Evolutionary conservation across 2,888 invertebrate species (phyloP).

Genomic region (Meganola albula): DNA sequence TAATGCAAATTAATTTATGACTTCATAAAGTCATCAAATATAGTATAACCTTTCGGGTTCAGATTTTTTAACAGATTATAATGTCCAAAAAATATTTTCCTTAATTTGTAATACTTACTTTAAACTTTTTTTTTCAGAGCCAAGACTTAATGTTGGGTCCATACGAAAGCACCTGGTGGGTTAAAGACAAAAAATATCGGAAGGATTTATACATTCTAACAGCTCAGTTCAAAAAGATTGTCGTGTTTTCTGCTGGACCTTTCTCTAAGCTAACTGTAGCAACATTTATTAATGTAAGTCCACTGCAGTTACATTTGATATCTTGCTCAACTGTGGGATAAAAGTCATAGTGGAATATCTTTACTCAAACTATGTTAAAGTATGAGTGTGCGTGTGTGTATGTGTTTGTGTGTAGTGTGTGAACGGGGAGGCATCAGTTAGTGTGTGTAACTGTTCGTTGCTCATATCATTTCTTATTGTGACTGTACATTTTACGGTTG

Average conservation of each 20-base stretch:
- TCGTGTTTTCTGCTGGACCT: constrained; percentile 59
- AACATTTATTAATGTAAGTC: constrained; percentile 54
- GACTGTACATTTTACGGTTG: too few relatives aligned
- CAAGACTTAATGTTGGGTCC: constrained; percentile 43
- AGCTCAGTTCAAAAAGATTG: constrained; percentile 38
- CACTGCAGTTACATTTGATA: neutral
- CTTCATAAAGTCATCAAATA: too few relatives aligned
- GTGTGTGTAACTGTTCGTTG: too few relatives aligned
- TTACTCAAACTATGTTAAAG: neutral
- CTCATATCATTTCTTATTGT: neutral
- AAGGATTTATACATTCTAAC: constrained; percentile 41
- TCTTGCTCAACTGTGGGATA: neutral
- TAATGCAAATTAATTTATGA: too few relatives aligned
- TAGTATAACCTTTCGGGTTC: too few relatives aligned
- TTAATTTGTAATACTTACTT: too few relatives aligned
- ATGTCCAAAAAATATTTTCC: too few relatives aligned
- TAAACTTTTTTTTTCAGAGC: constrained; percentile 46
- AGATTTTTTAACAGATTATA: too few relatives aligned
- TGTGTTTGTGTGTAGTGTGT: too few relatives aligned
- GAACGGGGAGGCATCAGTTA: too few relatives aligned
- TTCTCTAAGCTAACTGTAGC: constrained; percentile 50
- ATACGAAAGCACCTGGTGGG: constrained; percentile 56
- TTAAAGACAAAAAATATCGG: constrained; percentile 23
- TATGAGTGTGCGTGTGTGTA: too few relatives aligned
- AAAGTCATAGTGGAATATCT: neutral